Evolutionary conservation across 2,888 invertebrate genomes (phyloP), one percentile per base, ranked within the genome.

Genomic region (Drosophila nigricruria): DNA sequence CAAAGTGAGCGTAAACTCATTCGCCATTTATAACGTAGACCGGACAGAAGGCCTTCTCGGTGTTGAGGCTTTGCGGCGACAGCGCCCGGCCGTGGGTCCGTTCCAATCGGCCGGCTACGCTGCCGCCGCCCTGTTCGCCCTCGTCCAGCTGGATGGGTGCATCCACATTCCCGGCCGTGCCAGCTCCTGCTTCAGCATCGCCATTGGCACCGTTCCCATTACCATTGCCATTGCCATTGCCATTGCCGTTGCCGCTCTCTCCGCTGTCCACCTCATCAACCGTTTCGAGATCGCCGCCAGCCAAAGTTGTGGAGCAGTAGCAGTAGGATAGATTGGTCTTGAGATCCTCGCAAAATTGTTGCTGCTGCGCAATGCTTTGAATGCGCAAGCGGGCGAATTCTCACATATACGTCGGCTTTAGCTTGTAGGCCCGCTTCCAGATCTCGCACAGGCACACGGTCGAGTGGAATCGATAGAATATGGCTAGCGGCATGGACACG

Each of bases 361-460:
- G 92, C 88, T 91, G 92, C 83, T 91, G 91, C 91, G 91, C 91
- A 91, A 91, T 91, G 79, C 91, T 91, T 47, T 92, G 92, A 82
- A 91, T 91, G 92, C 92, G 92, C 92, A 91, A 92, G 82, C 92
- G 92, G 79, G 92, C 92, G 84, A 91, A 90, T 84, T 93, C 92
- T 93, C 96, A 96, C 96, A 97, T 96, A 90, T 96, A 96, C 90
- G 96, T 95, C 2, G 97, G 96, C 90, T 97, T 97, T 91, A 97
- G 96, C 93, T 98, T 98, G 93, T 98, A 98, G 9, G 98, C 97
- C 81, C 97, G 94, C 93, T 98, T 98, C 98, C 98, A 98, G 88
- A 98, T 97, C 93, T 98, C 98, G 92, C 98, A 98, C 67, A 98
- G 94, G 91, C 98, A 98, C 2, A 98, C 98, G 0, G 98, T 98